Conservation (phyloP, 1,140 invertebrate species). For the Laupala kohalensis region DNA sequence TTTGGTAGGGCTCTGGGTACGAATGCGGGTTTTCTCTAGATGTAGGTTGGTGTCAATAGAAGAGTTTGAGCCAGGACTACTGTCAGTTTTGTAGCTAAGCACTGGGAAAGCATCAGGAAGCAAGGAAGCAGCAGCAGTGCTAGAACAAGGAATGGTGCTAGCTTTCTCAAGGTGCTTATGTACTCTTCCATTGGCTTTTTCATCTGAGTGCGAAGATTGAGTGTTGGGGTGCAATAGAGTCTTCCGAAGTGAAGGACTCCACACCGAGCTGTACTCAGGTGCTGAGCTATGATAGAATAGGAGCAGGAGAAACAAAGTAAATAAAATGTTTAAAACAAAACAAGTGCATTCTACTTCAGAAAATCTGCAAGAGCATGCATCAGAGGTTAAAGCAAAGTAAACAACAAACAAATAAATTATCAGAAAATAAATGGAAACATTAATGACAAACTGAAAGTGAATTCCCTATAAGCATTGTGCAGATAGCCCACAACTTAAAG, state of each 20-base stretch:
- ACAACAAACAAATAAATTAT: background rate
- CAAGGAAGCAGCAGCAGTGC: background rate
- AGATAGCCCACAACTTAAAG: background rate
- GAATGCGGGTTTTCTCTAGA: constrained; percentile 2
- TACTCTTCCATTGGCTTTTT: background rate
- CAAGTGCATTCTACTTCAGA: background rate
- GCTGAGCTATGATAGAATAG: constrained; percentile 26
- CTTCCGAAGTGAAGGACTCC: constrained; percentile 30
- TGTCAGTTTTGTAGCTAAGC: background rate
- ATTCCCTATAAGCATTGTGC: background rate
- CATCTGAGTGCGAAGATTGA: background rate
- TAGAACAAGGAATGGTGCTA: constrained; percentile 6
- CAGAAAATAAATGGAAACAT: background rate
- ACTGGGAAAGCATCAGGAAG: constrained; percentile 1
- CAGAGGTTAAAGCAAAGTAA: background rate
- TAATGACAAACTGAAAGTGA: background rate
- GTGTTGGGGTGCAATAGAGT: constrained; percentile 28
- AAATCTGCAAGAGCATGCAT: background rate
- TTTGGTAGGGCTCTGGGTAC: constrained; percentile 40
- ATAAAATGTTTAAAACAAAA: constrained; percentile 1
- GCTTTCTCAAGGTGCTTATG: constrained; percentile 3
- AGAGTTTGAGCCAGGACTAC: background rate
- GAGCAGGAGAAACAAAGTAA: constrained; percentile 6
- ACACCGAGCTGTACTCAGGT: constrained; percentile 26
- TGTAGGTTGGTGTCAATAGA: background rate